phyloP scores from a whole-genome alignment of 2,888 invertebrate species.

The Trichopria drosophilae region DNA sequence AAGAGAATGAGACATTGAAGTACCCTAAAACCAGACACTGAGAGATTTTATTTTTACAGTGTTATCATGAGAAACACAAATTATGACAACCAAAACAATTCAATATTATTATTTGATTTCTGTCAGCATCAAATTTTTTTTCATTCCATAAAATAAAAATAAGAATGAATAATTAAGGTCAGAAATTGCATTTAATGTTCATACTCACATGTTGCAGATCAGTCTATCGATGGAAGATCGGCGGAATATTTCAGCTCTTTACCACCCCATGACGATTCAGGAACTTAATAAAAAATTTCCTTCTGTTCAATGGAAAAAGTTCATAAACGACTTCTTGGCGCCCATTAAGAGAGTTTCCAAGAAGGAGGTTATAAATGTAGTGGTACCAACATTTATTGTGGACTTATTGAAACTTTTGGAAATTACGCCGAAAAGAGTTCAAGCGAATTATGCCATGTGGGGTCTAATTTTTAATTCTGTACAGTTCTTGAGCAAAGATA shows the following conservation, averaged over 20 bases:
- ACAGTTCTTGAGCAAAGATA: constrained; percentile 50
- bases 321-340: constrained; percentile 77
- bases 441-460: constrained; percentile 63
- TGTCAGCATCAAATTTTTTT: no score
- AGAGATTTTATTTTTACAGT: no score
- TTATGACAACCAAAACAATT: no score
- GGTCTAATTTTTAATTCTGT: constrained; percentile 53
- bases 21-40: no score
- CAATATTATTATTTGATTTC: no score
- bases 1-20: no score
- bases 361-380: constrained; percentile 77
- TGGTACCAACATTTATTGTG: constrained; percentile 65
- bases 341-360: constrained; percentile 64
- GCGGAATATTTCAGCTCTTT: constrained; percentile 81
- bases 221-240: constrained; percentile 75
- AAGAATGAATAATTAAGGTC: no score
- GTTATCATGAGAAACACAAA: no score
- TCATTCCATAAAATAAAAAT: no score
- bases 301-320: constrained; percentile 75
- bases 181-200: no score
- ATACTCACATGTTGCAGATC: no score
- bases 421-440: constrained; percentile 48
- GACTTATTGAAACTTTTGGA: constrained; percentile 5
- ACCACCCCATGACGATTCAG: constrained; percentile 80
- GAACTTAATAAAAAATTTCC: constrained; percentile 75